These are phyloP conservation scores for Eledona agricola DNA, from an alignment of 2,888 invertebrate genomes.

Conservation along the genomic window DNA sequence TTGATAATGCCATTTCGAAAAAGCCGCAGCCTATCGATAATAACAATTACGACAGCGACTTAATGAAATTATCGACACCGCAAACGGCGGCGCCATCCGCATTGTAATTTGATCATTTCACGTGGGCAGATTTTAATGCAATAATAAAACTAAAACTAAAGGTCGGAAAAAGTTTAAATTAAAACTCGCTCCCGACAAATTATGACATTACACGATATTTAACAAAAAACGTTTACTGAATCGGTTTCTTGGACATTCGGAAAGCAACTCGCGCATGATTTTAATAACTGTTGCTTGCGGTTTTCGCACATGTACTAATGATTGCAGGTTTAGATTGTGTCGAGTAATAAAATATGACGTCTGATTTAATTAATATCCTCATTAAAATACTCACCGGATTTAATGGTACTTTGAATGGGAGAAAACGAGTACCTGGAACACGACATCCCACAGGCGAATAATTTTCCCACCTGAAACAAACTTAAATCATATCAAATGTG, in stretches of 20 bases:
- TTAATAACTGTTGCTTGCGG: too few relatives aligned
- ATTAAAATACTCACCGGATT: slow-evolving; percentile 62
- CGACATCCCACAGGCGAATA: slow-evolving; percentile 71
- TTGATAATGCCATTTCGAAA: neutral
- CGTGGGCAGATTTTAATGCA: slow-evolving; percentile 13
- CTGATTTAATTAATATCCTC: slow-evolving; percentile 14
- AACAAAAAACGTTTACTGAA: slow-evolving; percentile 4
- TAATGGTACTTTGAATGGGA: slow-evolving; percentile 81
- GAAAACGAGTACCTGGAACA: slow-evolving; percentile 74
- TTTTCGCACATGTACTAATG: too few relatives aligned
- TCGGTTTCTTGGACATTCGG: slow-evolving; percentile 6
- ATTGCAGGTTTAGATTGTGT: slow-evolving; percentile 3
- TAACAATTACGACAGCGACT: slow-evolving; percentile 4
- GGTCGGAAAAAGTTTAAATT: slow-evolving; percentile 11
- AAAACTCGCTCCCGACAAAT: slow-evolving; percentile 9
- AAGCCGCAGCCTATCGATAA: neutral
- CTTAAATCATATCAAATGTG: slow-evolving; percentile 13
- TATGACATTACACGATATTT: slow-evolving; percentile 16
- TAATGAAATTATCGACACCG: slow-evolving; percentile 9
- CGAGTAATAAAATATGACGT: slow-evolving; percentile 9
- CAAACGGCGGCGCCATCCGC: slow-evolving; percentile 13
- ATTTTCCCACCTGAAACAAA: slow-evolving; percentile 68
- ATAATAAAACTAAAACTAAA: slow-evolving; percentile 8
- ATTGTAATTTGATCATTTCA: slow-evolving; percentile 16
- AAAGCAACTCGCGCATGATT: neutral